Base-by-base conservation (phyloP, 2,113 vertebrate genomes). In the Podarcis cretensis region DNA sequence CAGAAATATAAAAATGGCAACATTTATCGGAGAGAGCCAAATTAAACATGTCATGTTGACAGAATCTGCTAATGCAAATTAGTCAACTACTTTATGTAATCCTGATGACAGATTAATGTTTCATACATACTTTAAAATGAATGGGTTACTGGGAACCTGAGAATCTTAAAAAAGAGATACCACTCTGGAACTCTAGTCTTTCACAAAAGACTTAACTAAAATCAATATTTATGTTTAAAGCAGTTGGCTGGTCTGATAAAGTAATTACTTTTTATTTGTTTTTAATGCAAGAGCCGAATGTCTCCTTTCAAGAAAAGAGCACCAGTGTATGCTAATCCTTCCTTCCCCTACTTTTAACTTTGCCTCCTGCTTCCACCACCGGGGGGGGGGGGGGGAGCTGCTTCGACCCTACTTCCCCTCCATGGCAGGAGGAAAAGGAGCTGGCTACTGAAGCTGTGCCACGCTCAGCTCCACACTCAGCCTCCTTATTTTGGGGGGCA, bases 141-240 rank as follows among this genome's bases (percentile, higher is more conserved):
- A 92, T 94, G 94, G 88, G 90, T 88, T 84, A 92, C 90, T 90
- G 83, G 76, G 81, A 96, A 35, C 68, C 81, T 78, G 57, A 95
- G 86, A 90, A 96, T 88, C 10, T 78, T 90, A 91, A 54, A 32
- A 35, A 16, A 78, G 48, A 80, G n/a, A 25, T 37, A 85, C 1
- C 59, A 78, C 16, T 86, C 16, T 71, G 57, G 12, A 71, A 73
- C 65, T 89, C 75, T 84, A 75, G 76, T 83, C 90, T 94, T 85
- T 93, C 93, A 94, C 95, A 96, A 93, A 96, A 94, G 66, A 91
- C 30, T 89, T 93, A 83, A 59, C 12, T 66, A 68, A 68, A 89
- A 90, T 93, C 95, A 96, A 96, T 94, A 95, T 94, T 94, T 94
- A 94, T 94, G 88, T 63, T 91, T 81, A 77, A 90, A 90, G 81